phyloP scores from a whole-genome alignment of 2,113 vertebrate species.

The Ptilorrhoa leucosticta region DNA sequence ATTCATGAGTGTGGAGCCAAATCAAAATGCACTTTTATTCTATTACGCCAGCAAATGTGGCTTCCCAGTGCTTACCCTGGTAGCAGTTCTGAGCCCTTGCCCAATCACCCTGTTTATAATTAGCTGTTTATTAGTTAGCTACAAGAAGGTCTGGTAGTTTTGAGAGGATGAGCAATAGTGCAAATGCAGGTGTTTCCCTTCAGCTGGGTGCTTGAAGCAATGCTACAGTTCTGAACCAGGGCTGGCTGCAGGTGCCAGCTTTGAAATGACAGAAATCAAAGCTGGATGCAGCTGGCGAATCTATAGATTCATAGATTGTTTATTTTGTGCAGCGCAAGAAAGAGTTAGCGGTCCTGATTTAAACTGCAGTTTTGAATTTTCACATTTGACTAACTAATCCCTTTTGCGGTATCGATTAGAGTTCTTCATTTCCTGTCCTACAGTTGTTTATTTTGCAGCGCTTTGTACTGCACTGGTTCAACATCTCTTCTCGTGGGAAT shows the following conservation, averaged over 20 bases:
- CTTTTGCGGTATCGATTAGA: background rate
- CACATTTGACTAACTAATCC: slow-evolving; percentile 35
- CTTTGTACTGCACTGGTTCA: background rate
- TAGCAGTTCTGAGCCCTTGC: background rate
- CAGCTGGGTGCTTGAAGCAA: background rate
- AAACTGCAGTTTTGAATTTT: slow-evolving; percentile 8
- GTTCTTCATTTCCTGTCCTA: slow-evolving; percentile 25
- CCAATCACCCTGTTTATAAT: background rate
- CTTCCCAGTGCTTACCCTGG: background rate
- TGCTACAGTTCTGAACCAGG: background rate
- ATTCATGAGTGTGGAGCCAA: background rate
- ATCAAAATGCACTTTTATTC: accelerated
- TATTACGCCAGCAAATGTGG: accelerated
- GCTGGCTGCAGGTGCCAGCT: slow-evolving; percentile 10
- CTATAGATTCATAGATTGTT: background rate
- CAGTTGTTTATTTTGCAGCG: slow-evolving; percentile 37
- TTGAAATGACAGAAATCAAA: background rate
- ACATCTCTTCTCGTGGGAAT: slow-evolving; percentile 16
- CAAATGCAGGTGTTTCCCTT: slow-evolving; percentile 45
- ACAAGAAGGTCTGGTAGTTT: background rate
- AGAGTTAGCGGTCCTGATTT: slow-evolving; percentile 6
- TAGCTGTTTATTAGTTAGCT: background rate
- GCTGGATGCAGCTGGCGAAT: background rate
- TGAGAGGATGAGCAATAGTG: background rate
- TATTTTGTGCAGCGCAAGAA: background rate